Evolutionary conservation across 1,140 invertebrate species (phyloP), one percentile per base, ranked within the genome.

Genomic region (Drosophila jambulina): DNA sequence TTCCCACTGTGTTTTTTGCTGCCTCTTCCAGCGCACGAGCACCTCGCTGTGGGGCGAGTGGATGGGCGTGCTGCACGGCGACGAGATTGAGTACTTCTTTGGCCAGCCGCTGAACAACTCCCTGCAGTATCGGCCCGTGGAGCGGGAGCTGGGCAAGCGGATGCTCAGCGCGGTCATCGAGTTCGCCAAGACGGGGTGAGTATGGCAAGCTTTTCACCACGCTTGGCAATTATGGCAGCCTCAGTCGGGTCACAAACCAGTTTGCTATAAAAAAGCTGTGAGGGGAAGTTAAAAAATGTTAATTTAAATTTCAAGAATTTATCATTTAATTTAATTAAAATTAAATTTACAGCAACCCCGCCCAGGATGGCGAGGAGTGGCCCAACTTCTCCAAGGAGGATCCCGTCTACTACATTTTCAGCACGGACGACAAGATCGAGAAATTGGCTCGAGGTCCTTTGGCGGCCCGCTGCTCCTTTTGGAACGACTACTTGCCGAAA

Each of bases 61-160:
- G 98, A 98, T 99, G 97, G 98, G 98, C 0, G 98, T 98, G 45
- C 96, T 99, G 95, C 98, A 99, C 87, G 98, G 97, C 4, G 98
- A 99, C 91, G 98, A 99, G 93, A 98, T 99, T 82, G 97, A 98
- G 93, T 99, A 98, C 93, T 97, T 99, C 58, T 99, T 99, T 88
- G 98, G 98, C 19, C 96, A 97, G 92, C 98, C 98, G 5, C 93
- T 98, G 60, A 97, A 98, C 93, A 95, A 94, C 93, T 97, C 96
- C 29, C 93, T 97, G 58, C 94, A 96, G 86, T 99, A 97, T 93
- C 97, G 95, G 80, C 94, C 95, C 10, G 94, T 95, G 48, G 98
- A 98, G 93, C 95, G 97, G 27, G 96, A 97, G 65, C 95, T 99
- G 57, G 96, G 97, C 78, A 94, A 95, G 57, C 95, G 96, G 85